Percentiles rank a stretch among this genome's conserved stretches.
These are phyloP conservation scores for Cantharis flavilabris DNA, from an alignment of 2,888 invertebrate genomes.

Conservation along the genomic window DNA sequence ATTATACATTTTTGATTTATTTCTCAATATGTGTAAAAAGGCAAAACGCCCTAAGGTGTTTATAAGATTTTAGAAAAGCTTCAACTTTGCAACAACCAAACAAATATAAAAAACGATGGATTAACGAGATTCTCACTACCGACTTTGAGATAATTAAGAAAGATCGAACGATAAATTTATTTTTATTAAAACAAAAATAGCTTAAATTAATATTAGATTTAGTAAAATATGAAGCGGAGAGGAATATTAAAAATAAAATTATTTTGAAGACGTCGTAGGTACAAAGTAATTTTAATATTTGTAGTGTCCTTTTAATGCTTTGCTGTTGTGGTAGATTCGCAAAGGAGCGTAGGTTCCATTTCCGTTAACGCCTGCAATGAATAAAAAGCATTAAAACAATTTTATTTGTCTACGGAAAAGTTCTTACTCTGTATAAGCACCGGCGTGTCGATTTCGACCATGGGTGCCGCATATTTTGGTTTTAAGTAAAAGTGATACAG, in stretches of 20 bases:
- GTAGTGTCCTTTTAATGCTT: conserved; percentile 81
- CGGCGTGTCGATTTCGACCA: conserved; percentile 63
- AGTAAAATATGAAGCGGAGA: background rate
- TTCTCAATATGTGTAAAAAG: no score
- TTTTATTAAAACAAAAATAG: background rate
- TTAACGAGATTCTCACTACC: no score
- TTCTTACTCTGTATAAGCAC: conserved; percentile 67
- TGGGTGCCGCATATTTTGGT: conserved; percentile 69
- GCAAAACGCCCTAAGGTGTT: no score
- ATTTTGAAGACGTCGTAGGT: background rate
- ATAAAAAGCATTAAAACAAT: background rate
- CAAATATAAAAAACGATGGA: no score
- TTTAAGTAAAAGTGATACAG: conserved; percentile 76
- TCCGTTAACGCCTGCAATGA: conserved; percentile 63
- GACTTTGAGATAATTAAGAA: background rate
- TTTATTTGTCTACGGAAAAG: background rate
- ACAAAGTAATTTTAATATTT: conserved; percentile 61
- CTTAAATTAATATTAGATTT: background rate
- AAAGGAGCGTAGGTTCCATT: conserved; percentile 78
- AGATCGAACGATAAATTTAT: background rate
- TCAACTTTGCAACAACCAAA: no score
- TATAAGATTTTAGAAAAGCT: no score
- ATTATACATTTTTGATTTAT: no score
- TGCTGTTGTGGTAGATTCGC: conserved; percentile 80
- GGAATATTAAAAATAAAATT: background rate